Base-by-base conservation (phyloP, 2,888 invertebrate genomes). In the Drosophila neotestacea region DNA sequence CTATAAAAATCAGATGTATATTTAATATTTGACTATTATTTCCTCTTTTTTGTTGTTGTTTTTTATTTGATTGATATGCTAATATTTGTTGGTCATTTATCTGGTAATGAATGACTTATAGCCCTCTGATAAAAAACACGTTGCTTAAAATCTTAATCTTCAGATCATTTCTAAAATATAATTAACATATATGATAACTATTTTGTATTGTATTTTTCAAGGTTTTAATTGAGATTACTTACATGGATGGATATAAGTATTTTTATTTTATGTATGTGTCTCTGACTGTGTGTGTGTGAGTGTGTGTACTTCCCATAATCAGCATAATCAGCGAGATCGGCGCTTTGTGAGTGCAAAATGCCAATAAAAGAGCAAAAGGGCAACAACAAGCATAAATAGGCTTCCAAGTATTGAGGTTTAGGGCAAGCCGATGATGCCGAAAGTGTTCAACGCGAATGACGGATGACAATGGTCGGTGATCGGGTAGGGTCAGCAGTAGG, bases 251-350 rank as follows among this genome's bases (percentile, higher is more conserved):
- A 27, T 22, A 11, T 16, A 30, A n/a, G 34, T 32, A 30, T 27
- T 51, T 9, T 6, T 10, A n/a, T 38, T 13, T 27, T 34, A 51
- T 42, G 6, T n/a, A 4, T 48, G 4, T 41, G 34, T 22, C 22
- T 22, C 4, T 38, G 38, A 22, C 2, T 46, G 16, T 36, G n/a
- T 34, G n/a, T 46, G 61, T 54, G 38, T 48, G 44, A 27, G 46
- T 79, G 69, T 76, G 65, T 79, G 76, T 79, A 76, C 44, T 76
- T 77, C 62, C 76, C 80, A 77, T 77, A 77, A 77, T 77, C 76
- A 86, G 67, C 90, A 86, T 85, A 85, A 85, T 85, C 84, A 89
- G 86, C 75, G 71, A 80, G 86, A 89, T 89, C 88, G 88, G 90
- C 89, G 89, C 88, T 87, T 85, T 89, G 88, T 83, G 54, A 58